A percentile compares a stretch with the other conserved stretches of the same genome.
Conservation (phyloP, 2,888 invertebrate genomes). For the Hemaris fuciformis region DNA sequence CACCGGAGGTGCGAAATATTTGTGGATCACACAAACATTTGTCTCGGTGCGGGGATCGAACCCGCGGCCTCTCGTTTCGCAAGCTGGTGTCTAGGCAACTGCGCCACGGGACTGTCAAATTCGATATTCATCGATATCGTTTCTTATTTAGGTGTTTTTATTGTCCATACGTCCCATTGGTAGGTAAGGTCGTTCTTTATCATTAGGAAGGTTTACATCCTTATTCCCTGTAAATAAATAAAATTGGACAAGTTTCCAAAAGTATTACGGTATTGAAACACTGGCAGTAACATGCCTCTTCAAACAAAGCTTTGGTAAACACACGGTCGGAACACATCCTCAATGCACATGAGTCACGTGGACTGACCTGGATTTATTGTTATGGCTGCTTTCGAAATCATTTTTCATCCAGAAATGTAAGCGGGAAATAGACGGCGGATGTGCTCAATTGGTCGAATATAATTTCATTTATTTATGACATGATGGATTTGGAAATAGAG, state of each 20-base stretch:
- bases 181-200: too few species aligned
- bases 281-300: not conserved
- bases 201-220: not conserved
- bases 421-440: not conserved
- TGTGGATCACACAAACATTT: too few species aligned
- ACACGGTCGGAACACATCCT: not conserved
- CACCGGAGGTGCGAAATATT: too few species aligned
- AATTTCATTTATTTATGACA: slow-evolving; percentile 1
- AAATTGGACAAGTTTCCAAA: not conserved
- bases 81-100: too few species aligned
- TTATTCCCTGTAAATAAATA: not conserved
- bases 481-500: not conserved
- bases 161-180: too few species aligned
- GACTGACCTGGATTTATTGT: slow-evolving; percentile 1
- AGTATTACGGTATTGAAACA: not conserved
- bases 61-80: too few species aligned
- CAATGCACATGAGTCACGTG: not conserved
- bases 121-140: too few species aligned
- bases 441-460: not conserved
- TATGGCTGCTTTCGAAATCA: slow-evolving; percentile 1
- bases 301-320: slow-evolving; percentile 1
- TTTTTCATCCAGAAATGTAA: not conserved
- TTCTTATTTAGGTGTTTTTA: too few species aligned
- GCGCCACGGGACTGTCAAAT: too few species aligned
- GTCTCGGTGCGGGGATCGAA: too few species aligned